These are phyloP conservation scores for Xerus inauris DNA, from an alignment of 2,113 vertebrate genomes.

Conservation along the genomic window DNA sequence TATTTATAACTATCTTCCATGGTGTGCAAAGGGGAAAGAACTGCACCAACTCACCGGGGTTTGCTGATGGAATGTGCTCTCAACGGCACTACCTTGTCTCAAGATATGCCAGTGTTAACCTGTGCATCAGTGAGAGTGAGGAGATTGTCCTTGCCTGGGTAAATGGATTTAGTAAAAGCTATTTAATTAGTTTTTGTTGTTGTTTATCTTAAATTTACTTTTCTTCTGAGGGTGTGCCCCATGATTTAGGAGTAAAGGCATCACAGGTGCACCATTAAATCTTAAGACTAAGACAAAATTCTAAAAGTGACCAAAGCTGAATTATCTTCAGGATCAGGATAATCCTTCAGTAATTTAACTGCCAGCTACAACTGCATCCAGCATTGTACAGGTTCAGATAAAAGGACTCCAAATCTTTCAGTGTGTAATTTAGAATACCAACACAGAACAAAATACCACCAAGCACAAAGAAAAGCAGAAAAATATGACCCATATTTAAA, in stretches of 20 bases:
- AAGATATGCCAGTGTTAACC: not conserved
- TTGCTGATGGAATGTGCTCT: not conserved
- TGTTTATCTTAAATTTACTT: not conserved
- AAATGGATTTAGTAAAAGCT: not conserved
- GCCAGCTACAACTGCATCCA: not conserved
- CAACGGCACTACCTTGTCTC: rapidly evolving
- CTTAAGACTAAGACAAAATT: not conserved
- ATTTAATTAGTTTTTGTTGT: not conserved
- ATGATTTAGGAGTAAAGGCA: not conserved
- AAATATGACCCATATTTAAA: not conserved
- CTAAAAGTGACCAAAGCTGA: not conserved
- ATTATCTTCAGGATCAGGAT: not conserved
- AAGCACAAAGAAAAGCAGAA: not conserved
- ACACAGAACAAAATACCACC: not conserved
- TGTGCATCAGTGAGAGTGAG: not conserved
- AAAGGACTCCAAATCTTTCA: not conserved
- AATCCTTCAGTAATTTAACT: not conserved
- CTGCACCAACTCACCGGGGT: rapidly evolving
- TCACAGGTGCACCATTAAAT: not conserved
- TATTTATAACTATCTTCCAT: not conserved
- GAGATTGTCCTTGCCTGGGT: not conserved
- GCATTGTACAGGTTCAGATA: not conserved
- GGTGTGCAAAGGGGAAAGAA: not conserved
- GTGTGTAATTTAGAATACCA: not conserved
- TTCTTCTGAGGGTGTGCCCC: not conserved